These are phyloP conservation scores for human (Homo sapiens) DNA, from an alignment of 2,113 vertebrate species.

Conservation along the genomic window GRCh38 chr13:84106001-84106500, in stretches of 20 bases:
- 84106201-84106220: neutral
- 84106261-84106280: neutral
- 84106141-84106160: neutral
- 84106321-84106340: neutral
- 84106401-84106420: neutral
- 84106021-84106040: too few relatives aligned
- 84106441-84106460: neutral
- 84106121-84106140: neutral
- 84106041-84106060: too few relatives aligned
- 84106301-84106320: neutral
- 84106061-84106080: too few relatives aligned
- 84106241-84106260: neutral
- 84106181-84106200: too few relatives aligned
- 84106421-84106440: neutral
- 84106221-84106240: neutral
- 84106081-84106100: neutral
- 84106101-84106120: fast-evolving
- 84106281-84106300: neutral
- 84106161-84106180: neutral
- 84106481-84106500: neutral
- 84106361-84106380: neutral
- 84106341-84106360: neutral
- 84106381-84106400: neutral
- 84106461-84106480: neutral
- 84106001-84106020: too few relatives aligned